Base-by-base conservation (phyloP, 2,113 vertebrate species). In the Athene cunicularia region DNA sequence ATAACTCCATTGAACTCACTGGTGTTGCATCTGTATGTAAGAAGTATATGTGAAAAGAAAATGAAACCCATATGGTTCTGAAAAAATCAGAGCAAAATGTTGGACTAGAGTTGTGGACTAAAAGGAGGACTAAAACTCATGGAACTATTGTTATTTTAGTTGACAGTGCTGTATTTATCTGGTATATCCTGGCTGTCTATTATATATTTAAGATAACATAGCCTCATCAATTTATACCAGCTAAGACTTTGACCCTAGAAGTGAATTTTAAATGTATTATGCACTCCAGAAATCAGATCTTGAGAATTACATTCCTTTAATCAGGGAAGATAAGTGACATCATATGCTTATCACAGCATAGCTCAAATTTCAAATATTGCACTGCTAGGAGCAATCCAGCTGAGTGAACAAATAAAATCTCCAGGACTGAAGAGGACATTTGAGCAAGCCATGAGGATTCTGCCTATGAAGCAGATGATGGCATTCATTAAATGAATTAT, bases 1-100 rank as follows among this genome's bases (percentile, higher is more conserved):
- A 91, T 52, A 93, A 8, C 62, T 96, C 83, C 68, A 63, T 5
- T 95, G 92, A 95, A 95, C 86, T 82, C 90, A 49, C 72, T 82
- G 86, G 55, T 74, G 64, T 23, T 94, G 76, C 72, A 68, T 95
- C 86, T 79, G 73, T 60, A 68, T 6, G 7, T 81, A 86, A 91
- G 77, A 73, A 73, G 55, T 79, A 26, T 28, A 92, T 68, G 88
- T 72, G 89, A 95, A 91, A 82, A 91, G 94, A 95, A 96, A 97
- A 97, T 95, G 86, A 92, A 91, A 92, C 83, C 83, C 94, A 97
- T 93, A 95, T 95, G 93, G 84, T 32, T 75, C 59, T 89, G 68
- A 83, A 96, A 93, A 97, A 82, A 43, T 76, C 49, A 56, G 37
- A 82, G 58, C 18, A 89, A 91, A 97, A 93, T 12, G 11, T 70